Conservation (phyloP, 1,140 invertebrate species). For the Neuroterus valhalla region DNA sequence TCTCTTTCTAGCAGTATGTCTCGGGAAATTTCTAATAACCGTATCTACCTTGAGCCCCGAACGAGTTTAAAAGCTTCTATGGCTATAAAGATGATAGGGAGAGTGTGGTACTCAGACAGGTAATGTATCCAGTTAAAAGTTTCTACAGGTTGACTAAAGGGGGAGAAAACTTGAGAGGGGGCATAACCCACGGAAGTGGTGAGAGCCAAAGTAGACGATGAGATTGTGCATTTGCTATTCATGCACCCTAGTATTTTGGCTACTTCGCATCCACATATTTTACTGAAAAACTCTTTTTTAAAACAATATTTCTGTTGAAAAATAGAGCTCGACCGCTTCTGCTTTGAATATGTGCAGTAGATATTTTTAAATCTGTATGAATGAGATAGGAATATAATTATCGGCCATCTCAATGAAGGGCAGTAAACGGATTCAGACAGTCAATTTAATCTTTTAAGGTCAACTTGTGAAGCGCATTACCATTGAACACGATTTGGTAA, state of each 20-base stretch:
- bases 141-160: conserved; percentile 22
- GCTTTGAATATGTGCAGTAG: too few relatives aligned
- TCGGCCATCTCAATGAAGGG: too few relatives aligned
- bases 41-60: conserved; percentile 28
- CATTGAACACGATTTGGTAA: too few relatives aligned
- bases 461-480: too few relatives aligned
- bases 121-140: conserved; percentile 30
- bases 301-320: too few relatives aligned
- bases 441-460: too few relatives aligned
- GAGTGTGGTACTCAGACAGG: conserved; percentile 20
- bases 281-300: too few relatives aligned
- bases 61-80: conserved; percentile 30
- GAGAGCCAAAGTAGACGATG: conserved; percentile 2
- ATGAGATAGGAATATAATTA: too few relatives aligned
- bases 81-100: conserved; percentile 28
- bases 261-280: conserved; percentile 1
- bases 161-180: conserved; percentile 20
- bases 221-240: conserved; percentile 26
- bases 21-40: conserved; percentile 27
- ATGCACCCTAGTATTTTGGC: background rate
- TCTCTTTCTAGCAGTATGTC: conserved; percentile 24
- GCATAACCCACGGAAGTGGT: conserved; percentile 11
- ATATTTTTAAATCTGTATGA: too few relatives aligned
- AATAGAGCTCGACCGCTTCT: too few relatives aligned
- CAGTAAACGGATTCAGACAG: too few relatives aligned